Conservation (phyloP, 2,888 invertebrate genomes). For the Callinectes sapidus region DNA sequence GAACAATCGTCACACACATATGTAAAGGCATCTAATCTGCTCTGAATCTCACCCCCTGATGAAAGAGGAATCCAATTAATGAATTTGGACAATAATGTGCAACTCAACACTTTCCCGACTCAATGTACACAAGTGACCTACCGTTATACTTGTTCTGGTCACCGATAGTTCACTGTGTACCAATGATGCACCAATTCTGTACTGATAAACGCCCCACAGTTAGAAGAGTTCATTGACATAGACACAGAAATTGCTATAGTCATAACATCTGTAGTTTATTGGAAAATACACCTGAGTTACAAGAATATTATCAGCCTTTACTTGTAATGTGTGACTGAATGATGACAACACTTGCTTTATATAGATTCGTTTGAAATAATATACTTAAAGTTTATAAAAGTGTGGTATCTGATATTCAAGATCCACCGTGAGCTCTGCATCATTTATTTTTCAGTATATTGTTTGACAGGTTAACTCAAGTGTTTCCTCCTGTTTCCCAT, state of each 20-base stretch:
- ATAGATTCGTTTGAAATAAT: not conserved
- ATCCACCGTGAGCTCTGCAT: not conserved
- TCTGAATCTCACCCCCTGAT: not conserved
- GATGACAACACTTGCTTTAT: not conserved
- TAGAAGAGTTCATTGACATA: not conserved
- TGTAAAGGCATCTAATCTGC: not conserved
- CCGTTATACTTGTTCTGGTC: not conserved
- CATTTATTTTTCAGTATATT: not conserved
- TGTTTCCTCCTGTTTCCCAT: not conserved
- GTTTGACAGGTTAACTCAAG: not conserved
- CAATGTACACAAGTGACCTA: no score
- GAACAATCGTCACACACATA: not conserved
- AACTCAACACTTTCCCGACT: not conserved
- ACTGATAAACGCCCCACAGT: not conserved
- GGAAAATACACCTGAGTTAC: not conserved
- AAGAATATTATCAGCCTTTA: not conserved
- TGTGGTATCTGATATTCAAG: not conserved
- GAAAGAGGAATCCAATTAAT: not conserved
- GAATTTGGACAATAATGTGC: not conserved
- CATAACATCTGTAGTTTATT: not conserved
- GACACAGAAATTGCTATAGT: not conserved
- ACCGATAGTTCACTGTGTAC: not conserved
- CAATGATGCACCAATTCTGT: not conserved
- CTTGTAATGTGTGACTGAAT: no score
- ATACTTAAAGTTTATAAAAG: not conserved